Base-by-base conservation (phyloP, 2,888 invertebrate genomes). In the Dasysyrphus tricinctus region DNA sequence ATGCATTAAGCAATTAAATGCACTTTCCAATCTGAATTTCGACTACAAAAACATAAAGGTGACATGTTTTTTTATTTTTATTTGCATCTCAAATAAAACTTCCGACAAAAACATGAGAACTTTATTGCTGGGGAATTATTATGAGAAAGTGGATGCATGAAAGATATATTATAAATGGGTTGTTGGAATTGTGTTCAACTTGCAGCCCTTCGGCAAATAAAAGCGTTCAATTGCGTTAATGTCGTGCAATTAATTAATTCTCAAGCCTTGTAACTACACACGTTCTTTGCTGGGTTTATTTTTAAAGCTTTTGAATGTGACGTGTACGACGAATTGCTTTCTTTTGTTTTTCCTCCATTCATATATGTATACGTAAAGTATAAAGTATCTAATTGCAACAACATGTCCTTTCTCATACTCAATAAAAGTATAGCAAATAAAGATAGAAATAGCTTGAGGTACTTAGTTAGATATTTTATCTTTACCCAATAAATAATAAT, bases 401-500 rank as follows among this genome's bases (percentile, higher is more conserved):
- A 67, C 67, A 49, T 67, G 67, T 49, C 49, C 47, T 63, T 63
- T 44, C 9, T 29, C 42, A 44, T 32, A 12, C 29, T n/a, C 44
- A n/a, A 63, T 32, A 44, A 44, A 67, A 12, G 49, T 1, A 32
- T n/a, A 54, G 14, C 14, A 32, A 8, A 24, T 42, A 9, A 5
- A 47, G 16, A 39, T 16, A 44, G 29, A n/a, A n/a, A 49, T n/a
- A 3, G 32, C 14, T n/a, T 2, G 3, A 61, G 5, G 32, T 32
- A 32, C 37, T 32, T 57, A 72, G 29, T 3, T 24, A 24, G 1
- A 49, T 39, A 42, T 34, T 51, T 81, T 70, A 76, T 81, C 76
- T 70, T 11, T 39, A 47, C 19, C 34, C 56, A 59, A 77, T 81
- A 81, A 81, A 76, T 77, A 70, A 81, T 59, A 39, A 67, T 63